These are phyloP conservation scores for Spinibarbus caldwelli DNA, from an alignment of 2,797 vertebrate species.

Conservation along the genomic window DNA sequence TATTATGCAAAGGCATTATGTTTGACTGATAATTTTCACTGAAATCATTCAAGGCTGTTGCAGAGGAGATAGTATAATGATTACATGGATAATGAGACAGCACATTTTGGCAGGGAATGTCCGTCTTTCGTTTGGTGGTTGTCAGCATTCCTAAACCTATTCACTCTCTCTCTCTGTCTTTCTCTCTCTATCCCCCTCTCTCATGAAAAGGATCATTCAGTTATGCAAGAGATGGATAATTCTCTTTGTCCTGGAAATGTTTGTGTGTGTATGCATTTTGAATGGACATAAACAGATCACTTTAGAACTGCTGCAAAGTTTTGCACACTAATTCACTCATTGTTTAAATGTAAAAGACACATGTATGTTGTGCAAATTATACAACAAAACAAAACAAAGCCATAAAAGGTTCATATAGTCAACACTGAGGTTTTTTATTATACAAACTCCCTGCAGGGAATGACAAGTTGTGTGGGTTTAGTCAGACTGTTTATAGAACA, in stretches of 20 bases:
- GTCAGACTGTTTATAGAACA: conserved; percentile 34
- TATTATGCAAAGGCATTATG: conserved; percentile 15
- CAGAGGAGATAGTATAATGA: conserved; percentile 39
- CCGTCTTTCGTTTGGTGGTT: conserved; percentile 45
- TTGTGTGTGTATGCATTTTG: conserved; percentile 42
- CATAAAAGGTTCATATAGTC: conserved; percentile 20
- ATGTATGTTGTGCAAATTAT: conserved; percentile 18
- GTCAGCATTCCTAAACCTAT: conserved; percentile 58
- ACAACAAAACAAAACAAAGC: conserved; percentile 31
- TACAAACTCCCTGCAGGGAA: conserved; percentile 16
- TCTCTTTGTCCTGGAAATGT: conserved; percentile 60
- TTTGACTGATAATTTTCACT: background rate
- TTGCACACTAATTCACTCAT: conserved; percentile 4
- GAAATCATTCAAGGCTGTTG: conserved; percentile 35
- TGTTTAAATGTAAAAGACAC: conserved; percentile 28
- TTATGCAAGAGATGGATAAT: conserved; percentile 52
- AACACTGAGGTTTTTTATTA: conserved; percentile 27
- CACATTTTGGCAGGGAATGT: conserved; percentile 42
- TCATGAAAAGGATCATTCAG: conserved; percentile 58
- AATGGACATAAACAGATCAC: conserved; percentile 30
- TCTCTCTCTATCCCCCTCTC: conserved; percentile 32
- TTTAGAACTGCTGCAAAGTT: conserved; percentile 15
- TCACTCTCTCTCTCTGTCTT: conserved; percentile 21
- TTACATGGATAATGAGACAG: conserved; percentile 55
- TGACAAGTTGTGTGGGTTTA: conserved; percentile 41